Base-by-base conservation (phyloP, 1,140 invertebrate species). In the Mactra quadrangularis region DNA sequence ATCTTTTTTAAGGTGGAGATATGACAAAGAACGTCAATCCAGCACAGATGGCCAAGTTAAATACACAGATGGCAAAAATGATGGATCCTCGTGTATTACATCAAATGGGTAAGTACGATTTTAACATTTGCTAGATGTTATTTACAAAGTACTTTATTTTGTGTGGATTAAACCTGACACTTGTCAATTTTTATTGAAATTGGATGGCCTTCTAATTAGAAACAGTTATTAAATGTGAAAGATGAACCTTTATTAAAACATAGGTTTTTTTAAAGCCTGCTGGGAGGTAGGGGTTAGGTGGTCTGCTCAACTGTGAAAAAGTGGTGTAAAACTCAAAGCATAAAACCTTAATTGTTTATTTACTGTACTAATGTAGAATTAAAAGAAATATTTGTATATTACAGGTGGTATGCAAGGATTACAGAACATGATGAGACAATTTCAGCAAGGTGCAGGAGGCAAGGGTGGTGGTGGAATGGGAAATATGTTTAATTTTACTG, bases 1-100 rank as follows among this genome's bases (percentile, higher is more conserved):
- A n/a, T n/a, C n/a, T n/a, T n/a, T n/a, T n/a, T n/a, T n/a, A n/a
- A 95, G 97, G 98, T 59, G 98, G 98, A 53, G 98, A 99, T 91
- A 99, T 99, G 96, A 96, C 97, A 3, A 99, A 99, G 92, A 99
- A 99, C 94, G 98, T 99, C 0, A 99, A 99, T 94, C 97, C 97
- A 82, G 96, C 96, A 31, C 99, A 99, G 95, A 99, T 99, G 98
- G 96, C 97, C 0, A 99, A 99, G 94, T 94, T 99, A 0, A 99
- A 99, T 94, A 98, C 99, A 94, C 98, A 99, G 94, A 99, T 99
- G 98, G 98, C 99, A 6, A 99, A 98, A 93, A 99, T 99, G 98
- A 99, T 99, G 96, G 99, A 99, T 94, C 99, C 99, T 0, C 94
- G 98, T 86, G 97, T 99, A 74, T 94, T 99, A 53, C 98, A 99